Conservation (phyloP, 2,113 vertebrate genomes). For the Elachura formosa region DNA sequence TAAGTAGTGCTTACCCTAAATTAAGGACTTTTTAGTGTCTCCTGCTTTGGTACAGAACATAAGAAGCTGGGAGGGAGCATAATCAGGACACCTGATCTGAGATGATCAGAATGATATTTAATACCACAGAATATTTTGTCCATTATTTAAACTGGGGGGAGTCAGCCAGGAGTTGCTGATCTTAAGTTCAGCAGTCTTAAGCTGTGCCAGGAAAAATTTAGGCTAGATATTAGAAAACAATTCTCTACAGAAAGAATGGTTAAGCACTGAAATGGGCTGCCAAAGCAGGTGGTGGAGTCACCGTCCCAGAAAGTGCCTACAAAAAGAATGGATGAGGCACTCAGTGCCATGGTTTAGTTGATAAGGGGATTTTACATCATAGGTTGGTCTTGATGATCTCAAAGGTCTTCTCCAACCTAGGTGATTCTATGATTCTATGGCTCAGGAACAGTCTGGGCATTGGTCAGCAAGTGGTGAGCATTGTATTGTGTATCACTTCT, state of each 20-base stretch:
- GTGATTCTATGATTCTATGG: not conserved
- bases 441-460: fast-evolving
- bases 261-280: not conserved
- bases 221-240: not conserved
- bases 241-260: not conserved
- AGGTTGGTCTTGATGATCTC: not conserved
- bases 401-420: not conserved
- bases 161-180: not conserved
- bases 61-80: not conserved
- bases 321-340: not conserved
- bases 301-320: not conserved
- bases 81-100: not conserved
- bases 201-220: not conserved
- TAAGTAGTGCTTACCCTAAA: not conserved
- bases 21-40: not conserved
- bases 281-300: too few species aligned
- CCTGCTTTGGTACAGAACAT: not conserved
- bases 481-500: not conserved
- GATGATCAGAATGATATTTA: not conserved
- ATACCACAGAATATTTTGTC: not conserved
- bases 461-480: not conserved
- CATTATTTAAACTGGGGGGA: not conserved
- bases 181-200: not conserved
- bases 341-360: not conserved
- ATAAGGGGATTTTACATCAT: not conserved